phyloP scores from a whole-genome alignment of 2,797 vertebrate genomes.

The Apodemus agrarius region DNA sequence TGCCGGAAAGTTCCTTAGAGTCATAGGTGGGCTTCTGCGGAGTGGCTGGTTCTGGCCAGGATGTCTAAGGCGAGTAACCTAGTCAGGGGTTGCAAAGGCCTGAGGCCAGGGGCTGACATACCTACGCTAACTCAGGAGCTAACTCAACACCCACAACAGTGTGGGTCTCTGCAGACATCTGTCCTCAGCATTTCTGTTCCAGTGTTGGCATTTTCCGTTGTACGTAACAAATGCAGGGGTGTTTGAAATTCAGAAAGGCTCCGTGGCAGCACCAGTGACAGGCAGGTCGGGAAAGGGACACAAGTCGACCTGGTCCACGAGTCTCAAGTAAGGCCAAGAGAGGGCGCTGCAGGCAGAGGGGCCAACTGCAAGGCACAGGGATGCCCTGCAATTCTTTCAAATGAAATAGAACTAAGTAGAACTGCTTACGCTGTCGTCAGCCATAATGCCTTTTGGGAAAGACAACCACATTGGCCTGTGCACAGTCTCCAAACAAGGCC shows the following conservation, averaged over 20 bases:
- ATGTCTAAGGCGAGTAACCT: background rate
- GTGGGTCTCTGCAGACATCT: background rate
- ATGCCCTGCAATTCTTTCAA: background rate
- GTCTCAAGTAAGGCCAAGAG: background rate
- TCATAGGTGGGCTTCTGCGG: background rate
- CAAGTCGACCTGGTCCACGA: background rate
- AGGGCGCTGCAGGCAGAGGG: background rate
- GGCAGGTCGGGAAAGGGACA: background rate
- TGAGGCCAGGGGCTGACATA: background rate
- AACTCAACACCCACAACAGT: background rate
- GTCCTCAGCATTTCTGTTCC: background rate
- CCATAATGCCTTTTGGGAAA: background rate
- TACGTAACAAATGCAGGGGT: background rate
- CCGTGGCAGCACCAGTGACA: background rate
- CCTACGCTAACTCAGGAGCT: background rate
- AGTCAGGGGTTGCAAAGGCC: background rate
- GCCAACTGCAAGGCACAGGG: background rate
- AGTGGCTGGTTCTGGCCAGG: background rate
- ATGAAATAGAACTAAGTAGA: background rate
- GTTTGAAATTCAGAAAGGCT: slow-evolving; percentile 23
- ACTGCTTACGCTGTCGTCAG: background rate
- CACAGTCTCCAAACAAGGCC: background rate
- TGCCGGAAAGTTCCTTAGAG: background rate
- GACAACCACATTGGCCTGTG: background rate
- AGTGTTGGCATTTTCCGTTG: background rate